Evolutionary conservation across 2,113 vertebrate species (phyloP).

Genomic region (Alectura lathami): DNA sequence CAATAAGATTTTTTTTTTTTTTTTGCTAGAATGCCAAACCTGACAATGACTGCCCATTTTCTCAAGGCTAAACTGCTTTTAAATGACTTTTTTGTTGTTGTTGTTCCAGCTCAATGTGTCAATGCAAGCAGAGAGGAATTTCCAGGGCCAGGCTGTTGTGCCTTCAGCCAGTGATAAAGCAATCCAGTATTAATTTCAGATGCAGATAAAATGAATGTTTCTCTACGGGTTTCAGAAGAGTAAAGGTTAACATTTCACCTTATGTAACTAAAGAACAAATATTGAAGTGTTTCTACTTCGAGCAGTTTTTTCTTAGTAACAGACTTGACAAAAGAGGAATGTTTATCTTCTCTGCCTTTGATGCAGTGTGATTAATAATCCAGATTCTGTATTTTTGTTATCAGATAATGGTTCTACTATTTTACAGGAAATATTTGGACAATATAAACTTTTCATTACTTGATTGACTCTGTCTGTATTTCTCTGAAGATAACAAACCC

Average conservation of each 20-base stretch:
- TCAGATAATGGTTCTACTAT: conserved; percentile 2
- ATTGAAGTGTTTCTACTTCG: conserved; percentile 13
- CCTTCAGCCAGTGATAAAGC: conserved; percentile 20
- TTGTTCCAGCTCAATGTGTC: not conserved
- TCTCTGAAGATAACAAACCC: not conserved
- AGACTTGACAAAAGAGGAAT: not conserved
- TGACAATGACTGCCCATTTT: not conserved
- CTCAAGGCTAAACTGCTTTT: conserved; percentile 7
- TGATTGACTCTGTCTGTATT: not conserved
- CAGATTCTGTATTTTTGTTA: not conserved
- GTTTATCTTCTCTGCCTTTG: conserved; percentile 26
- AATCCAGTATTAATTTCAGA: conserved; percentile 39
- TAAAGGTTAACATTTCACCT: conserved; percentile 40
- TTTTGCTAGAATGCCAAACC: not conserved
- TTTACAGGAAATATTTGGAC: not conserved
- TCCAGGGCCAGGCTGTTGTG: not conserved
- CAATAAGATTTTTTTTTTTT: not conserved
- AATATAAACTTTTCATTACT: not conserved
- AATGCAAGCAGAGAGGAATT: not conserved
- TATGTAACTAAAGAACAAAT: conserved; percentile 26
- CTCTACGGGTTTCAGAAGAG: not conserved
- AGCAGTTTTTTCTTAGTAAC: conserved; percentile 9
- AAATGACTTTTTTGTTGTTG: not conserved
- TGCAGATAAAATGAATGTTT: conserved; percentile 16
- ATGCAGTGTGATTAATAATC: not conserved